These are phyloP conservation scores for Macrosiphum euphorbiae DNA, from an alignment of 2,888 invertebrate genomes.

Conservation along the genomic window DNA sequence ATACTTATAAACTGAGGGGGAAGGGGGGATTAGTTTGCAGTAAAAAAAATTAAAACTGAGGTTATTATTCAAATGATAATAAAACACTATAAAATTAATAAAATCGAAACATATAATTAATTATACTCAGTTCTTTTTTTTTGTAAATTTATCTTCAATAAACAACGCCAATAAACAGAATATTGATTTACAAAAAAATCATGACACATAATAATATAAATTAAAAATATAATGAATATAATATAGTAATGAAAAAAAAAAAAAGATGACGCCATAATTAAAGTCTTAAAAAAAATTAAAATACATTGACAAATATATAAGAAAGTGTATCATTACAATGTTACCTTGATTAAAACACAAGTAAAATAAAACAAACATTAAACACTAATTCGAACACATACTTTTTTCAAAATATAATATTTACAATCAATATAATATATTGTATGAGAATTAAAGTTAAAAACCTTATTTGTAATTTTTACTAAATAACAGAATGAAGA, in stretches of 20 bases:
- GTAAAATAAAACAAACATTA: neutral
- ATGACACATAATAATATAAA: conserved; percentile 38
- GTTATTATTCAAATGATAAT: neutral
- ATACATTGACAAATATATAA: neutral
- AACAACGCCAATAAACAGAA: conserved; percentile 42
- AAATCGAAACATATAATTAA: conserved; percentile 45
- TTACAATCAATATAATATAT: conserved; percentile 32
- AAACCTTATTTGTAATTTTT: neutral
- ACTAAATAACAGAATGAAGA: conserved; percentile 26
- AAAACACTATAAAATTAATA: neutral
- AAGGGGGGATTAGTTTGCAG: neutral
- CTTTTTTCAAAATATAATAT: conserved; percentile 19
- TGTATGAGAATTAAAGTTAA: neutral
- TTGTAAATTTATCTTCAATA: conserved; percentile 42
- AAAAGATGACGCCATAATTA: neutral
- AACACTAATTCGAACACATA: conserved; percentile 41
- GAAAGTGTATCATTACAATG: neutral
- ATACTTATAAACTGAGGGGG: neutral
- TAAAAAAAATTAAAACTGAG: neutral
- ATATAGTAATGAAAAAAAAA: neutral
- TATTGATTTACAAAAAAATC: conserved; percentile 44
- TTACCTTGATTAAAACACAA: conserved; percentile 37
- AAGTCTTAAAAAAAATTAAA: neutral
- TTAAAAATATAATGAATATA: conserved; percentile 24
- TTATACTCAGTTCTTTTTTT: conserved; percentile 51